Conservation (phyloP, 2,888 invertebrate genomes). For the Hydroisotoma schaefferi region DNA sequence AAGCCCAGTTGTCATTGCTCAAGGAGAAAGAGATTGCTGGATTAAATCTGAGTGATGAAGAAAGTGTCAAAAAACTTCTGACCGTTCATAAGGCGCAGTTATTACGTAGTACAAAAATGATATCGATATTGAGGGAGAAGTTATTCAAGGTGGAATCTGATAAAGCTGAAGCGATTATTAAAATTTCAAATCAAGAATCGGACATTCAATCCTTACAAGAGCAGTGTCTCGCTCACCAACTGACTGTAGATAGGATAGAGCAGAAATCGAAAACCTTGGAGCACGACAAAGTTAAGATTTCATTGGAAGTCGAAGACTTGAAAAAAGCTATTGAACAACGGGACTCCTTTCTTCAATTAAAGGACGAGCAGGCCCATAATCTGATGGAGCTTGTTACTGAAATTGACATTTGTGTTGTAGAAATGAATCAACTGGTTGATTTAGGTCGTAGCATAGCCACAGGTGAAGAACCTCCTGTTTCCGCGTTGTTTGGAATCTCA, state of each 20-base stretch:
- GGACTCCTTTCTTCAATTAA: constrained; percentile 22
- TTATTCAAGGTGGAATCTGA: constrained; percentile 17
- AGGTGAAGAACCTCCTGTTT: constrained; percentile 43
- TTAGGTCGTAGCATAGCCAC: constrained; percentile 31
- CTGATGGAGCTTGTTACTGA: constrained; percentile 39
- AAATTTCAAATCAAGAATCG: constrained; percentile 19
- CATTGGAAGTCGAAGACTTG: constrained; percentile 25
- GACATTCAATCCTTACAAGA: constrained; percentile 28
- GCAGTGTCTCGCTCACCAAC: constrained; percentile 20
- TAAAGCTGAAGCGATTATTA: constrained; percentile 22
- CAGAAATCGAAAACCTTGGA: constrained; percentile 27
- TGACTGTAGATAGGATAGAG: constrained; percentile 25
- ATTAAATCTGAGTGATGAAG: constrained; percentile 25
- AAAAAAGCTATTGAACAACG: constrained; percentile 19
- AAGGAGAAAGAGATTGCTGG: constrained; percentile 13
- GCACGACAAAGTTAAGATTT: constrained; percentile 21
- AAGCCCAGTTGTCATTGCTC: constrained; percentile 34
- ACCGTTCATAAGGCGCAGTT: constrained; percentile 40
- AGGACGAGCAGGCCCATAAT: constrained; percentile 35
- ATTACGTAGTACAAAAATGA: constrained; percentile 32
- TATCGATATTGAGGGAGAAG: constrained; percentile 28
- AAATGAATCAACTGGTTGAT: constrained; percentile 34
- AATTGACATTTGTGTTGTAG: constrained; percentile 40
- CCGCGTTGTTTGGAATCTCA: constrained; percentile 35
- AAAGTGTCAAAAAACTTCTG: constrained; percentile 26